A percentile compares a stretch with the other conserved stretches of the same genome.
Conservation (phyloP, 2,797 vertebrate species). For the Sarcoramphus papa region DNA sequence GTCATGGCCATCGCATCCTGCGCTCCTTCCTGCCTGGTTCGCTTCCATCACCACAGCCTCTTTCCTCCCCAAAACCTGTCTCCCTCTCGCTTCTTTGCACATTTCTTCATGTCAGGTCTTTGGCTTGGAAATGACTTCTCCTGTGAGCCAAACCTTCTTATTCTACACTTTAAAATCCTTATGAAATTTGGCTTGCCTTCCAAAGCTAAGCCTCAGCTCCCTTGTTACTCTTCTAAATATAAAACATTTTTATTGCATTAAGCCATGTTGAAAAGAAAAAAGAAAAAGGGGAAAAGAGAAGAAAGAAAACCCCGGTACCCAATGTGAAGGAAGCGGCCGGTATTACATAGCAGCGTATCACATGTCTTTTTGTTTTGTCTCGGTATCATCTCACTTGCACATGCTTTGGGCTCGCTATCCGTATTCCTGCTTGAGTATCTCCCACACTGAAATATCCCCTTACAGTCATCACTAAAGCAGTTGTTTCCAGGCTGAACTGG, state of each 20-base stretch:
- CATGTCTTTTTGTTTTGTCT: not conserved
- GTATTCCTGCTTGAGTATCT: not conserved
- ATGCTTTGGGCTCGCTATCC: rapidly evolving
- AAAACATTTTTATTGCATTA: constrained; percentile 62
- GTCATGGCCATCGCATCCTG: not conserved
- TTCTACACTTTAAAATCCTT: constrained; percentile 55
- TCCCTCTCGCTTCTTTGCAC: not conserved
- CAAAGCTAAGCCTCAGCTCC: constrained; percentile 62
- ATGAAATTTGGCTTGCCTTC: constrained; percentile 48
- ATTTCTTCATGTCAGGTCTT: constrained; percentile 44
- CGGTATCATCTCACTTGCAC: not conserved
- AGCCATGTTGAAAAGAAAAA: constrained; percentile 42
- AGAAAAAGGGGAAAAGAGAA: not conserved
- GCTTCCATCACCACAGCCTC: not conserved
- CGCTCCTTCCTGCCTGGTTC: not conserved
- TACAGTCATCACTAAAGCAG: not conserved
- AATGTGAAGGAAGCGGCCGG: not conserved
- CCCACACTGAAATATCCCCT: not conserved
- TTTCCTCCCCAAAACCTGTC: not conserved
- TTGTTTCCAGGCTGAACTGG: not conserved
- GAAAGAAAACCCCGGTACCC: constrained; percentile 34
- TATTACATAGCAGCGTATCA: not conserved
- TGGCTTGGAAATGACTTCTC: constrained; percentile 38
- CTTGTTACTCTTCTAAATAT: constrained; percentile 65
- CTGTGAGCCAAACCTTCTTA: constrained; percentile 52